Evolutionary conservation across 1,140 invertebrate genomes (phyloP).

Genomic region (Temnothorax longispinosus): DNA sequence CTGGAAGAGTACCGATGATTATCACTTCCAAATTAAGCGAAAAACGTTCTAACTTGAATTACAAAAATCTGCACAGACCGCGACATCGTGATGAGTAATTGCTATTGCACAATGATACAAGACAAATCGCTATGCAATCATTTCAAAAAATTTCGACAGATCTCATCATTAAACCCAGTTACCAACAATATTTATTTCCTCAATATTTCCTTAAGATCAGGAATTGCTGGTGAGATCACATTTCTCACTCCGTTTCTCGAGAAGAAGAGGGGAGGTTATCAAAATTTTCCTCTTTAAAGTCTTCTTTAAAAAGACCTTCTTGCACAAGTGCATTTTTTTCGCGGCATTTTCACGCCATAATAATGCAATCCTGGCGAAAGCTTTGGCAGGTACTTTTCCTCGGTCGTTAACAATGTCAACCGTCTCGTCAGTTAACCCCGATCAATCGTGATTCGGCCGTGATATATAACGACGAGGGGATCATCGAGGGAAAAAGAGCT

Average conservation of each 20-base stretch:
- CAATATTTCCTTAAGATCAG: not conserved
- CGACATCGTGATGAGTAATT: not conserved
- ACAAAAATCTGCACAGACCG: not conserved
- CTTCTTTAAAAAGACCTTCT: not conserved
- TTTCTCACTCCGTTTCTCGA: not conserved
- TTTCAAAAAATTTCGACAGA: not conserved
- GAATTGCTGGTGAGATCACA: not conserved
- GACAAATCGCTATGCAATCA: not conserved
- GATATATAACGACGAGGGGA: not conserved
- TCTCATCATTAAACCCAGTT: not conserved
- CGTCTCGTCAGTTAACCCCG: not conserved
- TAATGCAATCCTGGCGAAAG: not conserved
- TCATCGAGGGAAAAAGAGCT: not conserved
- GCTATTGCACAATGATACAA: not conserved
- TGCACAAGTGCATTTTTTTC: not conserved
- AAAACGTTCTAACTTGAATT: not conserved
- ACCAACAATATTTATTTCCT: not conserved
- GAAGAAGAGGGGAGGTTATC: no score
- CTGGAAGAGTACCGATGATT: not conserved
- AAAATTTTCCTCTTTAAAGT: not conserved
- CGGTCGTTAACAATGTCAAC: not conserved
- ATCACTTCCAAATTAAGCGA: not conserved
- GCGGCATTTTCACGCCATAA: not conserved
- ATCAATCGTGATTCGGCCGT: not conserved
- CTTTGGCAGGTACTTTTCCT: slow-evolving; percentile 9